Conservation (phyloP, 1,140 invertebrate genomes). For the Hormaphis cornu region DNA sequence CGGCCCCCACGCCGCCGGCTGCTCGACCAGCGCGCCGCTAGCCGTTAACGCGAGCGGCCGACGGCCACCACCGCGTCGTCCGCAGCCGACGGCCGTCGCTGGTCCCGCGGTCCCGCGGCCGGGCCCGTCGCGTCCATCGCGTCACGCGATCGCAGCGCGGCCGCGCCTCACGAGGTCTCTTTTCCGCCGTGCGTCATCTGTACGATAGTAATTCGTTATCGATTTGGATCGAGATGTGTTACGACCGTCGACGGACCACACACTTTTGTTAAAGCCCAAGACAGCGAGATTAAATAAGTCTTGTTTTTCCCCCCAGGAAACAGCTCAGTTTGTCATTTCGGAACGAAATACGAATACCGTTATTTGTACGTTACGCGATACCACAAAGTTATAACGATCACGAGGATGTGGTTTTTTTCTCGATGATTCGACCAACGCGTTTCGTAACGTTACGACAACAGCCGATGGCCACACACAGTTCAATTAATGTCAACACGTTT, state of each 20-base stretch:
- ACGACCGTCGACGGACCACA: no score
- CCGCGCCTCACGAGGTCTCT: no score
- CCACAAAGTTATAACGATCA: no score
- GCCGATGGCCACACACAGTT: no score
- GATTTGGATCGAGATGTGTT: no score
- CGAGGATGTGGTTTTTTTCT: neutral
- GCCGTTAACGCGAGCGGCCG: neutral
- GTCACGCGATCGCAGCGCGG: neutral
- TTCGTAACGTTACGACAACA: no score
- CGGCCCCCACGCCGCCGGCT: slow-evolving; percentile 36
- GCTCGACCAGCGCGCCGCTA: no score
- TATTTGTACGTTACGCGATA: neutral
- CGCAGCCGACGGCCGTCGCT: neutral
- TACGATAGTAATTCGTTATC: no score
- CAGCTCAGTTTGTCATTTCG: neutral
- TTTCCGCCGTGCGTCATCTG: no score
- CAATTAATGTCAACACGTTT: neutral
- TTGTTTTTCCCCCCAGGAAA: neutral
- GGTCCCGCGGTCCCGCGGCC: neutral
- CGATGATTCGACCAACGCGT: neutral
- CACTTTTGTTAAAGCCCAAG: no score
- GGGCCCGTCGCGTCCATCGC: neutral
- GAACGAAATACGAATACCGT: neutral
- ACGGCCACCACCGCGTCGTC: neutral
- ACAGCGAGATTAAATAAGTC: no score